phyloP scores from a whole-genome alignment of 2,888 invertebrate genomes.

The Brachypalpus laphriformis region DNA sequence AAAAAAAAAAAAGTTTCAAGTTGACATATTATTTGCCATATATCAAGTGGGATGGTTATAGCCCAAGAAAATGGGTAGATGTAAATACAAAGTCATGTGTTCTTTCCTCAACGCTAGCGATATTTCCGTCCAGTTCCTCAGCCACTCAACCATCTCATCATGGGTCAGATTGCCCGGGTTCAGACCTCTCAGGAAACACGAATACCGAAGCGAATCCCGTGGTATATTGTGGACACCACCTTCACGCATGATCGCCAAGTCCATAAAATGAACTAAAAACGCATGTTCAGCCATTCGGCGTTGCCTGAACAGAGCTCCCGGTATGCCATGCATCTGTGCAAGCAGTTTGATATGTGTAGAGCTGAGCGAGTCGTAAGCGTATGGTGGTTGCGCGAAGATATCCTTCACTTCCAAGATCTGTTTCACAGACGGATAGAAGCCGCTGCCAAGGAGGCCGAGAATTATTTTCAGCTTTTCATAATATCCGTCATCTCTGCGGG shows the following conservation, averaged over 20 bases:
- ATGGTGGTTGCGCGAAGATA: conserved; percentile 89
- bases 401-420: conserved; percentile 87
- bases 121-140: conserved; percentile 89
- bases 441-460: conserved; percentile 88
- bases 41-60: conserved; percentile 93
- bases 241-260: conserved; percentile 90
- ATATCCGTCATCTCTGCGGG: conserved; percentile 82
- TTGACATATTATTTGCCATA: conserved; percentile 85
- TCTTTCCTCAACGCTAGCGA: conserved; percentile 86
- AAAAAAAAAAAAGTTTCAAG: not conserved
- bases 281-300: conserved; percentile 88
- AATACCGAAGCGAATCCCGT: conserved; percentile 85
- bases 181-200: conserved; percentile 90
- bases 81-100: conserved; percentile 89
- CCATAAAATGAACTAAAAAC: conserved; percentile 90
- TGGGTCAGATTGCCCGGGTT: conserved; percentile 89
- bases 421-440: conserved; percentile 87
- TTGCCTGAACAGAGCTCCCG: conserved; percentile 85
- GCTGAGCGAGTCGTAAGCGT: conserved; percentile 86
- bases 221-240: conserved; percentile 88
- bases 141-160: conserved; percentile 89
- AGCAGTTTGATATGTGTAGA: conserved; percentile 88
- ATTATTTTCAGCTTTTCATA: conserved; percentile 85
- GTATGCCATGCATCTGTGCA: conserved; percentile 88
- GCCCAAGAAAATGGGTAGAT: conserved; percentile 91